A percentile compares a stretch with the other conserved stretches of the same genome.
Evolutionary conservation across 2,888 invertebrate genomes (phyloP).

Genomic region (Lycophotia porphyrea): DNA sequence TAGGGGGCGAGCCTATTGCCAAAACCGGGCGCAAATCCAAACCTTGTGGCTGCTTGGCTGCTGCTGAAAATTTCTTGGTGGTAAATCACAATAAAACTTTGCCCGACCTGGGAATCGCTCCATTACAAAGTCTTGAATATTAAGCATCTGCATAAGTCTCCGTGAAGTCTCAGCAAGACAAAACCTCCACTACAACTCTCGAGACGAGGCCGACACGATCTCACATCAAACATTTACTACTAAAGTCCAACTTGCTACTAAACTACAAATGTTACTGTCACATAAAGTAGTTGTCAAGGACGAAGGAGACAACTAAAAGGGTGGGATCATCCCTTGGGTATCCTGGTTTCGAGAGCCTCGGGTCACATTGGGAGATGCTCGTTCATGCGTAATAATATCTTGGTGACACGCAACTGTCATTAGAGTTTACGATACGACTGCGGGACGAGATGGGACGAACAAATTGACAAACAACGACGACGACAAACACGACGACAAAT

Average conservation of each 20-base stretch:
- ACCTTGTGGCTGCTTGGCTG: background rate
- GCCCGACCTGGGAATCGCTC: background rate
- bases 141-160: background rate
- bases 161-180: background rate
- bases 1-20: background rate
- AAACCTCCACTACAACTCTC: background rate
- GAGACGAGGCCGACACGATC: slow-evolving; percentile 35
- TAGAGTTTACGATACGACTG: slow-evolving; percentile 52
- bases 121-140: background rate
- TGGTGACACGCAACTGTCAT: slow-evolving; percentile 61
- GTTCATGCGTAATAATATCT: slow-evolving; percentile 71
- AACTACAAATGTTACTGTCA: slow-evolving; percentile 23
- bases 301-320: slow-evolving; percentile 35
- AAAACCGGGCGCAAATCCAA: background rate
- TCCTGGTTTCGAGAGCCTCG: slow-evolving; percentile 32
- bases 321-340: slow-evolving; percentile 49
- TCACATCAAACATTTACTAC: slow-evolving; percentile 34
- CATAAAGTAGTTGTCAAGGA: slow-evolving; percentile 39
- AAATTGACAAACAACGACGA: no score
- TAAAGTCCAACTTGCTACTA: background rate
- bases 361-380: slow-evolving; percentile 39
- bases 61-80: background rate
- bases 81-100: background rate
- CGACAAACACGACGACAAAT: no score
- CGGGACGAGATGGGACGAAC: slow-evolving; percentile 8